Evolutionary conservation across 2,113 vertebrate species (phyloP), one percentile per base, ranked within the genome.

Genomic region (Varanus salvator): DNA sequence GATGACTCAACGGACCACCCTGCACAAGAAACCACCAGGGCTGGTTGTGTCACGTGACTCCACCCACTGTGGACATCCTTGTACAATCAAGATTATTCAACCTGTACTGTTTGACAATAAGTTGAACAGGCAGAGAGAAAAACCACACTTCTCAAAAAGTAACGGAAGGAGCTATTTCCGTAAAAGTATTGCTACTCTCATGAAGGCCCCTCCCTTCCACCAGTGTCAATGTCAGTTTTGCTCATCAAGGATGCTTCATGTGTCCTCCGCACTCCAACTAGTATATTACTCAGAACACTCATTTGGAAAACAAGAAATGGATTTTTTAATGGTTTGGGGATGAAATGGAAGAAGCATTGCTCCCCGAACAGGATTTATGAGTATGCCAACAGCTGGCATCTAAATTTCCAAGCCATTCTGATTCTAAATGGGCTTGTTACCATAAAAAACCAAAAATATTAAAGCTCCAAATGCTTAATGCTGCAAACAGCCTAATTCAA

Each of bases 341-440:
- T 80, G 38, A 88, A 60, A 89, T 6, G 27, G 14, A 92, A 93
- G 52, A 91, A 82, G 3, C 4, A 93, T 52, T 87, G 75, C 80
- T 94, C 93, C 93, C 95, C 89, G 19, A 91, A 84, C 5, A 92
- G 92, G 89, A 89, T 66, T 92, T 84, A 77, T 4, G 78, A 91
- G 68, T 2, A 88, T 84, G 29, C 54, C 74, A 90, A 84, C 94
- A 96, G 91, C 93, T 95, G 95, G 89, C 83, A 88, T 12, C 27
- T 2, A 52, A 92, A 71, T 50, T 71, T 94, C 77, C 84, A 88
- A 84, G 50, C 54, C 81, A 78, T 85, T 88, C 91, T 7, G 19
- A 91, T 85, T 94, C 95, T 93, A 90, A 86, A 94, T 83, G 38
- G 74, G 75, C 78, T 48, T 82, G 25, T 44, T 86, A 50, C 0